Base-by-base conservation (phyloP, 2,113 vertebrate species). In the Varanus salvator region DNA sequence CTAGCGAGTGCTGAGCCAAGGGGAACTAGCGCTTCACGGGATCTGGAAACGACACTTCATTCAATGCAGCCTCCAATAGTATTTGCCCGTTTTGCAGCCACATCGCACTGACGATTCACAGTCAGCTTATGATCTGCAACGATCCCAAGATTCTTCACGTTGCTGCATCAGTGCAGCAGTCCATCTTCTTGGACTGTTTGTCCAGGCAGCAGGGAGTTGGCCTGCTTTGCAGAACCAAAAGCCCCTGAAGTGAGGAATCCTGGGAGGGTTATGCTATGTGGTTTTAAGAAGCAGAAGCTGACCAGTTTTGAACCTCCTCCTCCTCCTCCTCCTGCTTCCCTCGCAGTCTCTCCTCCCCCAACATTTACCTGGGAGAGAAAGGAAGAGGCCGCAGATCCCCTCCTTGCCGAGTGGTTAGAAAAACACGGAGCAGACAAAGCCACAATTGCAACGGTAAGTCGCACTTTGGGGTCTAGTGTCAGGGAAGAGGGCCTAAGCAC, bases 361-460 rank as follows among this genome's bases (percentile, higher is more conserved):
- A 88, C 80, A 90, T 91, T 8, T 66, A 11, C 29, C 19, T 85
- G 34, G 54, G 29, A 5, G 19, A 80, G n/a, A 31, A 82, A 29
- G 2, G 85, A 38, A 77, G 31, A 69, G 3, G 34, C 25, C 14
- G 81, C 14, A 52, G 97, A 97, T 80, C 91, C 93, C 29, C 69
- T 66, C 34, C 92, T 97, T 69, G 89, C 94, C 1, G 89, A 83
- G 72, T 97, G 97, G 97, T 90, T 97, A 44, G 94, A 93, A 90
- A 91, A 17, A 27, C 95, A 88, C 1, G 80, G 88, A 0, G 95
- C 93, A 1, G 97, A 97, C 83, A 29, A 91, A 2, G 92, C 34
- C 83, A 96, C 97, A 44, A 94, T 89, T 5, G 91, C 91, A 89
- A 95, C 9, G 93, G 97, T 97, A 85, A 92, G 96, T 9, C 14